Evolutionary conservation across 2,113 vertebrate species (phyloP).

Genomic region (Nycticorax nycticorax): DNA sequence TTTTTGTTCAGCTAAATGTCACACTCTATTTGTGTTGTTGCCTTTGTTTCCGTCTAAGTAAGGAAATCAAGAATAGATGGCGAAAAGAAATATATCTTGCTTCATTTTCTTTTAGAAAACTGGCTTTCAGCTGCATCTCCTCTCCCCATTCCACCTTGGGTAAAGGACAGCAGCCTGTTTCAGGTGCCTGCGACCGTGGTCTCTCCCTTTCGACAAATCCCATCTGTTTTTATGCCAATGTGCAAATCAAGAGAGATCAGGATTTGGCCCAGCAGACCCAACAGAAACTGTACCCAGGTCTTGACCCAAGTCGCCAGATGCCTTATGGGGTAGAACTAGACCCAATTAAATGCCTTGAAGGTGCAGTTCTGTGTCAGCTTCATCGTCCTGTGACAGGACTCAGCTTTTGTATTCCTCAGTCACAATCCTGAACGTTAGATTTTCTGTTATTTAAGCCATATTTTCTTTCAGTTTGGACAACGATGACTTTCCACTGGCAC

Average conservation of each 20-base stretch:
- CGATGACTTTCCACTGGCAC: background rate
- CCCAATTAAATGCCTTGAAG: background rate
- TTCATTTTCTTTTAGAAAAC: background rate
- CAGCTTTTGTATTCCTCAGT: background rate
- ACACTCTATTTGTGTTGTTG: background rate
- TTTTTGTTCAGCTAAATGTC: slow-evolving; percentile 21
- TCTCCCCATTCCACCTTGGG: background rate
- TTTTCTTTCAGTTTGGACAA: background rate
- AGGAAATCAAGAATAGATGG: background rate
- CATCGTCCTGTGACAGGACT: background rate
- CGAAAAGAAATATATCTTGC: background rate
- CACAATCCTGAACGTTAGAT: background rate
- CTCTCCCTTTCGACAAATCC: background rate
- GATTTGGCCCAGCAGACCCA: background rate
- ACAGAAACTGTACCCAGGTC: background rate
- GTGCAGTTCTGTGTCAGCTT: background rate
- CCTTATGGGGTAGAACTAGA: background rate
- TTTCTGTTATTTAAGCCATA: background rate
- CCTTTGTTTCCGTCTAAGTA: background rate
- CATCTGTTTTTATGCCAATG: background rate
- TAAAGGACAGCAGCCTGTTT: background rate
- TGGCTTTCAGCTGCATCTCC: background rate
- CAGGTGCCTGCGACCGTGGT: background rate
- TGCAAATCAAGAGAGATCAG: background rate
- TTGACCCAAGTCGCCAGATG: background rate